Evolutionary conservation across 1,140 invertebrate genomes (phyloP), one percentile per base, ranked within the genome.

Genomic region (Sycophaga agraensis): DNA sequence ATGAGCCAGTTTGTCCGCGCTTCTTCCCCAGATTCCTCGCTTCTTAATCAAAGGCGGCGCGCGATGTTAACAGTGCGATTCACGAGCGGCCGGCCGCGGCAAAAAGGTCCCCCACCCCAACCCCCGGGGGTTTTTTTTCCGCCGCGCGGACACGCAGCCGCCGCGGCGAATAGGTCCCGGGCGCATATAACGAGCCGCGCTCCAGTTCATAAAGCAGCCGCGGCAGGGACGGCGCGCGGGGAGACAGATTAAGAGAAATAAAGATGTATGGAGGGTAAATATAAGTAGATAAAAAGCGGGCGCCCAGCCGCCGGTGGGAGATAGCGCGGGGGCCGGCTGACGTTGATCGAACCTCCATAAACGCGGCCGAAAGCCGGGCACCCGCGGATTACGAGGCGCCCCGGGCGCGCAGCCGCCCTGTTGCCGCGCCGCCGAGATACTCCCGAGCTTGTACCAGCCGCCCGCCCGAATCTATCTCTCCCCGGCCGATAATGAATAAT

Each of bases 1-100:
- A 63, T 63, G 46, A 63, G 60, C 53, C 17, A 40, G 45, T 55
- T 61, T 55, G 51, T 55, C 42, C 31, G 35, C 19, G 22, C 43
- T 63, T 63, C 60, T 63, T 63, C 57, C 51, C 60, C 60, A 57
- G 49, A 62, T 61, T 61, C 56, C 42, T 57, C 46, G 54, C 53
- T 64, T 64, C 55, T 58, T 64, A 64, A 64, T 64, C 62, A 59
- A 58, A 64, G 55, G 55, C 56, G 62, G 56, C 50, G 37, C 46
- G 51, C 51, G 50, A 64, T 59, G 57, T 59, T 65, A 65, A 57
- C 63, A 65, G 58, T 42, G 46, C 46, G 57, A 60, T 60, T 53
- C 39, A 56, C 35, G 51, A 50, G 45, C 31, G 39, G 42, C 35
- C 45, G 43, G 45, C 31, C 31, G 42, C 9, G 17, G 51, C 42